Evolutionary conservation across 2,797 vertebrate species (phyloP), one percentile per base, ranked within the genome.

Genomic region (Nyctalus aviator): DNA sequence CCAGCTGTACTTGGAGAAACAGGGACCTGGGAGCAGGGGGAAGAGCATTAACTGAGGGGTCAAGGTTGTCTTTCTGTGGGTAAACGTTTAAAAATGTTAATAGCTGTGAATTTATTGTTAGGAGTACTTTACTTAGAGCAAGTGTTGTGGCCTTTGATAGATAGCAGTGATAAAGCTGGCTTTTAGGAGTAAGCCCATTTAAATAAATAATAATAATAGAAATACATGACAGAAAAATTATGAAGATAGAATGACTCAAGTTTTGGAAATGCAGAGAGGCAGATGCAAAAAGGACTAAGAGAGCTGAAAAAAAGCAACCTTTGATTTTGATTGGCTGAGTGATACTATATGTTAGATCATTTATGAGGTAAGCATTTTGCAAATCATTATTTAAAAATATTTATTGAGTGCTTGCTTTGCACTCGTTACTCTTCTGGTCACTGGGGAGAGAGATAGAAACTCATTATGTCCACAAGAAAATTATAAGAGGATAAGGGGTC

Each of bases 251-350:
- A 64, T 78, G 53, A 84, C 23, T 89, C 27, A 68, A 37, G 25
- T 81, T 72, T 84, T 57, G 14, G 30, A 87, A 92, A 75, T 84
- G n/a, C 37, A 79, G 82, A 89, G 37, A 94, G 68, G 53, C 53
- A 78, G 84, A 35, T 25, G 27, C 50, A 77, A 53, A 93, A 82
- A 76, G 12, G 30, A 1, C 13, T 44, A 21, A 25, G 37, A 84
- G 18, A 75, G 44, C 25, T 79, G 30, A 35, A 23, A 7, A 66
- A 21, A 78, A 25, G 18, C 4, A 79, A 35, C 14, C 10, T 13
- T 84, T n/a, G 46, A 57, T 84, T 90, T 46, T 48, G 30, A 50
- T 13, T 20, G 69, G 55, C 30, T 46, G 75, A 71, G 62, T 46
- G 27, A 90, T 37, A 57, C 27, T 1, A 3, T 30, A 20, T 48